phyloP scores from a whole-genome alignment of 92 coral and sea anemone genomes.

The Siderastrea siderea region DNA sequence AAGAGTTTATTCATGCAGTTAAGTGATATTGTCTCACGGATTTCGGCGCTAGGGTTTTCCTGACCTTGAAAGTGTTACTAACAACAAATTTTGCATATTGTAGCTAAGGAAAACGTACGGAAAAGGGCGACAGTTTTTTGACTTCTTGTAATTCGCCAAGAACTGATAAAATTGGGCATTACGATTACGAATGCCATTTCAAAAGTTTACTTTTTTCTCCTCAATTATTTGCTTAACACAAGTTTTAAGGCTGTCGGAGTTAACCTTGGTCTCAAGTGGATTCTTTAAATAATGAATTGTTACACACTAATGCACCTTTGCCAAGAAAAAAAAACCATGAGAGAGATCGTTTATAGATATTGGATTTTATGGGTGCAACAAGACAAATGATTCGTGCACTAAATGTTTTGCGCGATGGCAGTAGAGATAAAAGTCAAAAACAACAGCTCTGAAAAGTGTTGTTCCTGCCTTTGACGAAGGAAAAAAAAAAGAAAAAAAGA shows the following conservation, averaged over 20 bases:
- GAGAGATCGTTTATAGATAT: constrained; percentile 31
- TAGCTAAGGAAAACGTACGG: background rate
- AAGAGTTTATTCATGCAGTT: background rate
- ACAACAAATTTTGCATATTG: constrained; percentile 16
- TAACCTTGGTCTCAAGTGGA: constrained; percentile 28
- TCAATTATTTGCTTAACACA: background rate
- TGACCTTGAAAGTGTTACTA: constrained; percentile 17
- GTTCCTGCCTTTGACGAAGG: background rate
- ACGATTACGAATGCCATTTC: background rate
- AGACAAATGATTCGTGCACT: constrained; percentile 9
- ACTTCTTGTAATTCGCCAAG: background rate
- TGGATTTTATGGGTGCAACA: background rate
- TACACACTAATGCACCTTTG: constrained; percentile 8
- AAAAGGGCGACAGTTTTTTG: background rate
- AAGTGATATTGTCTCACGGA: constrained; percentile 20
- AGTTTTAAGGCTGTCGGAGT: background rate
- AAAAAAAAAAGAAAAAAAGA: background rate
- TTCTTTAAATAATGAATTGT: constrained; percentile 43
- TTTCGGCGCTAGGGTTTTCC: constrained; percentile 15
- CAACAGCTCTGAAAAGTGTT: background rate
- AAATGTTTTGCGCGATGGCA: constrained; percentile 26
- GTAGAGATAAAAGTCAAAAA: constrained; percentile 9
- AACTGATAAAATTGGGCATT: too few species aligned
- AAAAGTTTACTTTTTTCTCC: background rate
- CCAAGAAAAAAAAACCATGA: constrained; percentile 21